Evolutionary conservation across 2,797 vertebrate species (phyloP), one percentile per base, ranked within the genome.

Genomic region (Odontamblyopus lacepedii): DNA sequence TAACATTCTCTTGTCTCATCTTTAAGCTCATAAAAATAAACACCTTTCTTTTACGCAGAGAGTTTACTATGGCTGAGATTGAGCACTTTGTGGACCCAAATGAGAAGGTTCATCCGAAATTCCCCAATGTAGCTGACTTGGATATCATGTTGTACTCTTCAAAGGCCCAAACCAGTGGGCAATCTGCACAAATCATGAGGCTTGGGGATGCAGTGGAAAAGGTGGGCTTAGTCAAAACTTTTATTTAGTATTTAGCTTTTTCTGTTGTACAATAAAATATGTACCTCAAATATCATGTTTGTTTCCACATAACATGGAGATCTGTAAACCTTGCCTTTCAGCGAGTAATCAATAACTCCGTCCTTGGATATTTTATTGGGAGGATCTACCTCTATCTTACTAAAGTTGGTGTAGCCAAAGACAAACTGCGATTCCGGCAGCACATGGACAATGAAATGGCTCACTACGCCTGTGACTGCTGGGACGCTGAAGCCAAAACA

Each of bases 371-470:
- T 88, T 99, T 98, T 92, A 97, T 99, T 19, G 98, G 97, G 88
- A 95, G 97, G 90, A 99, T 99, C 95, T 98, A 97, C 94, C 96
- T 98, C 93, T 99, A 98, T 93, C 96, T 99, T 72, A 90, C 87
- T 18, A 98, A 95, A 95, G 97, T 99, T 0, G 98, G 98, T 4
- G 87, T 99, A 2, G 93, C 96, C 83, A 95, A 97, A 26, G 95
- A 96, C 69, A 98, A 96, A 88, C 94, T 99, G 79, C 97, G 98
- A 60, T 99, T 99, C 95, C 96, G 98, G 1, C 98, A 99, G 93
- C 98, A 99, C 85, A 99, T 99, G 98, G 98, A 99, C 90, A 99
- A 99, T 6, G 98, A 99, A 92, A 99, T 99, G 98, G 98, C 98
- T 79, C 98, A 99, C 81, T 99, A 99, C 0, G 98, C 98, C 78